Evolutionary conservation across 2,888 invertebrate genomes (phyloP), one percentile per base, ranked within the genome.

Genomic region (Noctua fimbriata): DNA sequence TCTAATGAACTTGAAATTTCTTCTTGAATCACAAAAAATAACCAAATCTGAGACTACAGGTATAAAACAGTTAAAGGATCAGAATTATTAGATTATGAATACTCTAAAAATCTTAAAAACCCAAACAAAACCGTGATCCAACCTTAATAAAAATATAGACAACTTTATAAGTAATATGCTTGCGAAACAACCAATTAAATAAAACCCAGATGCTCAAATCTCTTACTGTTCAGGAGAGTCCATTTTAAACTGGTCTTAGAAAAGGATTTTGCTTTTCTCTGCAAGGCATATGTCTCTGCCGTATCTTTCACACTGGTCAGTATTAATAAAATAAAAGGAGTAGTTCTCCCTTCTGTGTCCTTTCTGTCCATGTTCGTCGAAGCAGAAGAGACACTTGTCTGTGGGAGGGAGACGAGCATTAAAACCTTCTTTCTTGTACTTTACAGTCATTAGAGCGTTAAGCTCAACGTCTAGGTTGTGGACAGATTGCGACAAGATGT

Each of bases 361-460:
- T 66, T 66, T 83, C 69, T 87, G 77, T 85, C 82, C 72, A 66
- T 75, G 84, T 60, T 49, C 75, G 24, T 47, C 74, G 84, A 67
- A 73, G 80, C 55, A 87, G 87, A 85, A 85, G 85, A 78, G 89
- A 89, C 85, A 88, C 79, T 80, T 82, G 78, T 83, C 78, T 83
- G 36, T 49, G 81, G 72, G 78, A 77, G 81, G 83, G 79, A 78
- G 78, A 84, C 88, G 83, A 76, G 85, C 87, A 89, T 91, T 91
- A 89, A 85, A 89, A 89, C 87, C 86, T 89, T 88, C 87, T 90
- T 90, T 89, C 88, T 88, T 85, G 87, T 86, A 88, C 88, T 90
- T 88, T 86, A 85, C 88, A 85, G 88, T 92, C 90, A 91, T 92
- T 92, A 92, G 79, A 88, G 85, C 85, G 87, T 89, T 90, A 89